Evolutionary conservation across 2,888 invertebrate species (phyloP).

Genomic region (Clusia tigrina): DNA sequence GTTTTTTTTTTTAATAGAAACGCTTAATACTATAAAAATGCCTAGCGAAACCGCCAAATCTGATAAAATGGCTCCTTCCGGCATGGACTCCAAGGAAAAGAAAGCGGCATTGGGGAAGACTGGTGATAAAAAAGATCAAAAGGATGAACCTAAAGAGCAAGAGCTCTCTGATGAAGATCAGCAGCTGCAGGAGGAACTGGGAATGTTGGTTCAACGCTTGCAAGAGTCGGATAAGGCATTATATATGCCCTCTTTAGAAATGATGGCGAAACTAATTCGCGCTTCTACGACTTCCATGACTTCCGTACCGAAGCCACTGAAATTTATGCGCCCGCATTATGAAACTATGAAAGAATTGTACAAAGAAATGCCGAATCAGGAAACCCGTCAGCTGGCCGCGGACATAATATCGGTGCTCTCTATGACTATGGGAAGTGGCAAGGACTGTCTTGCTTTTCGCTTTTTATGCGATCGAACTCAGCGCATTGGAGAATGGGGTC

Average conservation of each 20-base stretch:
- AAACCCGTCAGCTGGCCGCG: constrained; percentile 83
- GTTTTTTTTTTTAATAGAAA: too few species aligned
- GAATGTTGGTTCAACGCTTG: constrained; percentile 81
- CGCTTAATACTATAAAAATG: too few species aligned
- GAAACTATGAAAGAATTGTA: constrained; percentile 85
- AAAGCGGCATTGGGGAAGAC: constrained; percentile 45
- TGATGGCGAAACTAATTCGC: constrained; percentile 86
- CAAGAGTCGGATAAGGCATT: constrained; percentile 73
- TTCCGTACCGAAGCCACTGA: constrained; percentile 97
- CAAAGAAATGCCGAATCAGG: constrained; percentile 79
- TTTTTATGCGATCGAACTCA: constrained; percentile 77
- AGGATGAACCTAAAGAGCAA: constrained; percentile 59
- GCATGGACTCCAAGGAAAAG: constrained; percentile 49
- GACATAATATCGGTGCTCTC: constrained; percentile 98
- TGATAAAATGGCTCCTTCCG: constrained; percentile 48
- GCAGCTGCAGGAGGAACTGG: constrained; percentile 89
- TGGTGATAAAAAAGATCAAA: constrained; percentile 40
- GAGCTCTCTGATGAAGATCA: constrained; percentile 90
- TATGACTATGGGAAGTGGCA: constrained; percentile 84
- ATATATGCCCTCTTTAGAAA: constrained; percentile 85
- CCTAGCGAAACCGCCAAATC: constrained; percentile 52
- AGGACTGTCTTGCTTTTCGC: constrained; percentile 91
- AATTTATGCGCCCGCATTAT: constrained; percentile 93
- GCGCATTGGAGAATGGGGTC: constrained; percentile 97
- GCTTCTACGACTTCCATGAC: constrained; percentile 99